Evolutionary conservation across 1,140 invertebrate genomes (phyloP).

Genomic region (Brachionus manjavacas): DNA sequence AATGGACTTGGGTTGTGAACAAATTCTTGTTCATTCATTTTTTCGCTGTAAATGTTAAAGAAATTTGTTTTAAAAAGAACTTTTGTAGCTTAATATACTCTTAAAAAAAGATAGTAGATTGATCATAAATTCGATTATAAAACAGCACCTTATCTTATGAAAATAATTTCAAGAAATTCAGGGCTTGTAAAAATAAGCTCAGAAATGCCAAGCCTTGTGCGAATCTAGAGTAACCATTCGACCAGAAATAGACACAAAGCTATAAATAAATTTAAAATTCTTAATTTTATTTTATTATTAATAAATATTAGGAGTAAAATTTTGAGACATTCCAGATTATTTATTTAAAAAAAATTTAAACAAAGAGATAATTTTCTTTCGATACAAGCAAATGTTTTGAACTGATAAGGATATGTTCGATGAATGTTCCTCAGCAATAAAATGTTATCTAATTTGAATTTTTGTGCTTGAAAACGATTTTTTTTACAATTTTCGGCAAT

Average conservation of each 20-base stretch:
- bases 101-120: slow-evolving; percentile 7
- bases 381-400: not conserved
- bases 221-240: not conserved
- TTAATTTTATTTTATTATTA: not conserved
- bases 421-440: not conserved
- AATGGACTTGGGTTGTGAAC: slow-evolving; percentile 8
- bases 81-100: not conserved
- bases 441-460: not conserved
- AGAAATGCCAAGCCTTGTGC: not conserved
- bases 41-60: not conserved
- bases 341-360: not conserved
- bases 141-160: not conserved
- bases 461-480: not conserved
- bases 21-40: slow-evolving; percentile 32
- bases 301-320: not conserved
- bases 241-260: slow-evolving; percentile 17
- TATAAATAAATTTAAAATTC: not conserved
- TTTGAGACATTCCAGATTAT: not conserved
- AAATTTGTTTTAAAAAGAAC: not conserved
- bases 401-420: not conserved
- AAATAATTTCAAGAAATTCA: slow-evolving; percentile 12
- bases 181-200: not conserved
- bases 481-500: not conserved
- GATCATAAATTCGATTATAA: slow-evolving; percentile 1
- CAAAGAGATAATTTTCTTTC: not conserved